phyloP scores from a whole-genome alignment of 2,113 vertebrate genomes.

The Tiliqua scincoides region DNA sequence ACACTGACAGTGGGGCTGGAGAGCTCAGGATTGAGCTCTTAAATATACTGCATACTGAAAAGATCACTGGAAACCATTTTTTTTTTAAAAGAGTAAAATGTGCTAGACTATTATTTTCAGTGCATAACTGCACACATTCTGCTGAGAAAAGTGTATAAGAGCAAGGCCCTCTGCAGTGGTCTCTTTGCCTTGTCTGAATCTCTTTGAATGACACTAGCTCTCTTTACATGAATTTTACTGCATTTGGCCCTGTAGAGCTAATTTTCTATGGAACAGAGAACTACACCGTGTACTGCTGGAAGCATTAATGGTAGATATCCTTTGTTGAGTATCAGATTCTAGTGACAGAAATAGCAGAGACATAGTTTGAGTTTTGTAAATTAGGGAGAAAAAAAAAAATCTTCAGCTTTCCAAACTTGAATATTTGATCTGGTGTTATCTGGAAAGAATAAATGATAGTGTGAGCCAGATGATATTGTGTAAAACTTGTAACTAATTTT shows the following conservation, averaged over 20 bases:
- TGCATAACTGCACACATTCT: neutral
- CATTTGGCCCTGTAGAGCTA: fast-evolving
- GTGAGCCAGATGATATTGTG: slow-evolving; percentile 40
- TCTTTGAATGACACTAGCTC: neutral
- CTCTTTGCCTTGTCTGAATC: neutral
- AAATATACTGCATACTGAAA: neutral
- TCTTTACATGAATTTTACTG: neutral
- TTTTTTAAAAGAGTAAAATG: neutral
- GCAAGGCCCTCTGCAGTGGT: too few species aligned
- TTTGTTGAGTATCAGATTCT: slow-evolving; percentile 7
- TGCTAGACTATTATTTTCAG: neutral
- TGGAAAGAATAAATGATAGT: slow-evolving; percentile 37
- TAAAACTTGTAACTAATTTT: slow-evolving; percentile 50
- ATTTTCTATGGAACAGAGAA: neutral
- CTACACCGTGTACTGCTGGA: neutral
- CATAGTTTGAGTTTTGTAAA: neutral
- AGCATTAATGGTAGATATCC: neutral
- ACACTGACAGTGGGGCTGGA: too few species aligned
- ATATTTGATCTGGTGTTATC: slow-evolving; percentile 36
- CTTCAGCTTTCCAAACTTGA: neutral
- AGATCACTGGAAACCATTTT: neutral
- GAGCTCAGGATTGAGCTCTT: too few species aligned
- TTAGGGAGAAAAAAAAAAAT: neutral
- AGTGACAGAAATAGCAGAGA: neutral
- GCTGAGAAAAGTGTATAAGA: neutral